These are phyloP conservation scores for Apodemus agrarius DNA, from an alignment of 2,797 vertebrate species.

Conservation along the genomic window DNA sequence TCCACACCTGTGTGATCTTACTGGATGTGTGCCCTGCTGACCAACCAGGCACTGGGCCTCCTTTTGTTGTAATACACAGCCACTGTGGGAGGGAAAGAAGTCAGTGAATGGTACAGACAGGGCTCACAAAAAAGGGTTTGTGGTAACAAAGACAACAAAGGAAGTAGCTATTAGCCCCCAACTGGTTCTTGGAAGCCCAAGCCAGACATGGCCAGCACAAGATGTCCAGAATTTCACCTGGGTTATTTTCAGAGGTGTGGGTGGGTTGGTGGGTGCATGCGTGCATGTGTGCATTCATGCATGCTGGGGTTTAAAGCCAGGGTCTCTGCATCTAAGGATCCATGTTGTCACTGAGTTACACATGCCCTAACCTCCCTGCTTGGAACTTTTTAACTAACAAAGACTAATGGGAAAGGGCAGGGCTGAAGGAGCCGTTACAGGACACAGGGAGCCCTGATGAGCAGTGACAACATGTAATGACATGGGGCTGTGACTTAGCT, in stretches of 20 bases:
- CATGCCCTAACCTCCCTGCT: neutral
- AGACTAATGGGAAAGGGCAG: neutral
- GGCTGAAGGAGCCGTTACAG: neutral
- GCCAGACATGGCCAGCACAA: neutral
- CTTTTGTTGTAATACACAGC: neutral
- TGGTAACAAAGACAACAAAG: slow-evolving; percentile 1
- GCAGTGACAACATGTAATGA: neutral
- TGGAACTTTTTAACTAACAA: neutral
- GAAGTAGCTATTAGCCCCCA: neutral
- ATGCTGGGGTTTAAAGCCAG: neutral
- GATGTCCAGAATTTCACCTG: neutral
- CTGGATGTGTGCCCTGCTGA: neutral
- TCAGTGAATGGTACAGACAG: neutral
- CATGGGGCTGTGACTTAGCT: neutral
- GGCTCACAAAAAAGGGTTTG: neutral
- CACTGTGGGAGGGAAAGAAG: slow-evolving; percentile 23
- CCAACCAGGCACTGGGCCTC: neutral
- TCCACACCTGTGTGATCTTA: slow-evolving; percentile 1
- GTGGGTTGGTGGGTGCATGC: neutral
- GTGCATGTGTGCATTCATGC: no score
- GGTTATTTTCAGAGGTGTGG: neutral
- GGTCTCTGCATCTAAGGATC: no score
- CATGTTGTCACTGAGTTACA: neutral
- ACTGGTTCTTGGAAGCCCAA: slow-evolving; percentile 17
- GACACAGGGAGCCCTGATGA: neutral